These are phyloP conservation scores for Agrilus biguttatus DNA, from an alignment of 2,888 invertebrate genomes.

Conservation along the genomic window DNA sequence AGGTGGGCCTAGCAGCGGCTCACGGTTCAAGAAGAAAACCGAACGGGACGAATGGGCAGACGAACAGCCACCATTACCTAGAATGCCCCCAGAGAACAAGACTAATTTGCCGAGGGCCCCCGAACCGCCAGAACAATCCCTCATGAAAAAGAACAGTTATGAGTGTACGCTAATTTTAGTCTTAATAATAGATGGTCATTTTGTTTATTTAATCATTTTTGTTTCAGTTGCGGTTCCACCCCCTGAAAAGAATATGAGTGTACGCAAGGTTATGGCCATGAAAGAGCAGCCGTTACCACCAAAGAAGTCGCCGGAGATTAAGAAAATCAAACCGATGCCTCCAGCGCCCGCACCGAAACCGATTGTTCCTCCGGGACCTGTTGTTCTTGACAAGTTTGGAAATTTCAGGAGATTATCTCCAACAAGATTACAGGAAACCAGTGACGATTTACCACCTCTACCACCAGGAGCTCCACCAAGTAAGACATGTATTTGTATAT, in stretches of 20 bases:
- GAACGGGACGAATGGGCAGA: constrained; percentile 25
- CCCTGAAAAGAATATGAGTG: constrained; percentile 43
- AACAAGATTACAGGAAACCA: constrained; percentile 29
- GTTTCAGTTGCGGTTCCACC: constrained; percentile 18
- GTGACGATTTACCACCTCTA: constrained; percentile 30
- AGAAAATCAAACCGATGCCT: constrained; percentile 17
- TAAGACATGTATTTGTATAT: constrained; percentile 21
- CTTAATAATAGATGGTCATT: neutral
- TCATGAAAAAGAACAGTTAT: too few species aligned
- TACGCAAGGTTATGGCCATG: constrained; percentile 47
- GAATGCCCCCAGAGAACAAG: too few species aligned
- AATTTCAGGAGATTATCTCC: constrained; percentile 48
- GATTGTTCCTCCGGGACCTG: constrained; percentile 35
- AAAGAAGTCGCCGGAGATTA: constrained; percentile 21
- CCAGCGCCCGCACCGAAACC: constrained; percentile 18
- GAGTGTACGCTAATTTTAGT: too few species aligned
- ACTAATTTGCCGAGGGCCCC: too few species aligned
- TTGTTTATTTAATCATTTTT: neutral
- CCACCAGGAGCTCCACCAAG: constrained; percentile 39
- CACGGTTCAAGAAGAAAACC: constrained; percentile 48
- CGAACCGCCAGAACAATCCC: too few species aligned
- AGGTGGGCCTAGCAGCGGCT: constrained; percentile 27
- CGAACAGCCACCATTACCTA: constrained; percentile 8
- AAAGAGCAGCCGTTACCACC: constrained; percentile 45
- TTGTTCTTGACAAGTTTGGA: constrained; percentile 60